Conservation (phyloP, 2,888 invertebrate genomes). For the Epiblema foenella region DNA sequence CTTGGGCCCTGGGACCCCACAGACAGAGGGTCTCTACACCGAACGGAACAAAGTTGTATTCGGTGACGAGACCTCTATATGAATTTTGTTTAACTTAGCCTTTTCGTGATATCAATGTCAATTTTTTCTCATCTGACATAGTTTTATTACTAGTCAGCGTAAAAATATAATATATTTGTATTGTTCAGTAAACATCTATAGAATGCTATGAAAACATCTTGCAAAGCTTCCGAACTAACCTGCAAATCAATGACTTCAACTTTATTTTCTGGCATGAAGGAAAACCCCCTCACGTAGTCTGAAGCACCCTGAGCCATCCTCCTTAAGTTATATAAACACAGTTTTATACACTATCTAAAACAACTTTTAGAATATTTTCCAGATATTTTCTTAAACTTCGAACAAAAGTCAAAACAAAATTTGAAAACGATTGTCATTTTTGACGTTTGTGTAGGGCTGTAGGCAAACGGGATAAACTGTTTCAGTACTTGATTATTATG, state of each 20-base stretch:
- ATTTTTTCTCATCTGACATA: too few species aligned
- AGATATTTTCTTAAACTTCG: conserved; percentile 24
- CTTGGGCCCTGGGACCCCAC: too few species aligned
- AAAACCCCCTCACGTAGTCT: conserved; percentile 70
- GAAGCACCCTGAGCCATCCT: conserved; percentile 52
- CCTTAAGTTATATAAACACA: neutral
- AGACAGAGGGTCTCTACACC: too few species aligned
- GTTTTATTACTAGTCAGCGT: too few species aligned
- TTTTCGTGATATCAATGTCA: too few species aligned
- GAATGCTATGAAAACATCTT: neutral
- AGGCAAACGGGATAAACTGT: neutral
- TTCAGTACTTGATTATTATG: neutral
- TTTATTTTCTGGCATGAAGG: conserved; percentile 67
- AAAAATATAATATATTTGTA: too few species aligned
- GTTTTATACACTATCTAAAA: conserved; percentile 8
- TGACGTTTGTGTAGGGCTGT: conserved; percentile 3
- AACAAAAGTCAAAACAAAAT: conserved; percentile 41
- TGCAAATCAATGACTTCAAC: conserved; percentile 60
- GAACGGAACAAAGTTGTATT: too few species aligned
- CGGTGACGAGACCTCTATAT: too few species aligned
- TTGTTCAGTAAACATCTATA: too few species aligned
- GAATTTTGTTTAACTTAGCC: too few species aligned
- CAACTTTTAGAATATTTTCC: conserved; percentile 13
- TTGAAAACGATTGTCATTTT: conserved; percentile 22
- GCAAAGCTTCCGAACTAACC: conserved; percentile 53